Evolutionary conservation across 2,797 vertebrate species (phyloP).

Genomic region (Brachymystax lenok): DNA sequence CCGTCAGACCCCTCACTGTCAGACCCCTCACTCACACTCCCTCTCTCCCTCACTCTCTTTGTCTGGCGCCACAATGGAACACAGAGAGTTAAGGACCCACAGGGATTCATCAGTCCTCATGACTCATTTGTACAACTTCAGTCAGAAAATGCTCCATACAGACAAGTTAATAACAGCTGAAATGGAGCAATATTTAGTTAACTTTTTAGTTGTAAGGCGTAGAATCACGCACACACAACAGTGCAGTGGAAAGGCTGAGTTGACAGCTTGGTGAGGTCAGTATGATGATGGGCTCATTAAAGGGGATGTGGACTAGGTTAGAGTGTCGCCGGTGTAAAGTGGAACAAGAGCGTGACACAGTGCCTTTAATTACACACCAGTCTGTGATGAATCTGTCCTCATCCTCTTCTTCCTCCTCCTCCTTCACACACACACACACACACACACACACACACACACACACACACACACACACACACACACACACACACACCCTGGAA

Average conservation of each 20-base stretch:
- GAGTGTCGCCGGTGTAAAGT: conserved; percentile 44
- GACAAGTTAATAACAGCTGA: not conserved
- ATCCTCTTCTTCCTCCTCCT: not conserved
- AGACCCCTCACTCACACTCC: conserved; percentile 1
- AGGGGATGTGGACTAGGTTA: conserved; percentile 15
- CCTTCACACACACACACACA: not conserved
- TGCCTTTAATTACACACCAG: conserved; percentile 55
- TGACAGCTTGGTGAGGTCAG: conserved; percentile 31
- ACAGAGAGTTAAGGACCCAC: too few species aligned
- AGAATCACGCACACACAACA: not conserved
- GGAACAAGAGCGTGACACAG: conserved; percentile 40
- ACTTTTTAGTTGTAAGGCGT: too few species aligned
- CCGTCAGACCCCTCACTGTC: conserved; percentile 1
- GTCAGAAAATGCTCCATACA: not conserved
- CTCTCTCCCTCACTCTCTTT: not conserved
- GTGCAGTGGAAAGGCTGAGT: not conserved
- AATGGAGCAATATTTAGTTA: too few species aligned
- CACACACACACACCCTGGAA: not conserved
- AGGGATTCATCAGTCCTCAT: not conserved
- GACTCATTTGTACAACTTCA: too few species aligned
- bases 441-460: not conserved
- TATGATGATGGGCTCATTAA: conserved; percentile 51
- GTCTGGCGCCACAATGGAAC: not conserved
- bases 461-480: conserved; percentile 33
- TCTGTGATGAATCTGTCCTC: conserved; percentile 16